Conservation (phyloP, 1,140 invertebrate genomes). For the Sitophilus oryzae region DNA sequence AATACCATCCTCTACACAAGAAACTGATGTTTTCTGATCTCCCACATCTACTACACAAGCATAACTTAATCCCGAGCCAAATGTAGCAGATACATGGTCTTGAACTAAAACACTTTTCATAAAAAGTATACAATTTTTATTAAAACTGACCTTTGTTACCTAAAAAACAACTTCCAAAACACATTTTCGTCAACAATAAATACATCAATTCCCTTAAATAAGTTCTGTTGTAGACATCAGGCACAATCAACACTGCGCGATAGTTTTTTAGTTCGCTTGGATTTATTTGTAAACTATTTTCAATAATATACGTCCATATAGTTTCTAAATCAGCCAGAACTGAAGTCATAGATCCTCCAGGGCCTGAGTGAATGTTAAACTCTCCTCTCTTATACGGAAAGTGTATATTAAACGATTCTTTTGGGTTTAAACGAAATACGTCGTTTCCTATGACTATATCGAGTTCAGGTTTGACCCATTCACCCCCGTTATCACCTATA, state of each 20-base stretch:
- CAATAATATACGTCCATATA: conserved; percentile 81
- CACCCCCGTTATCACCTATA: conserved; percentile 48
- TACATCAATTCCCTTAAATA: conserved; percentile 82
- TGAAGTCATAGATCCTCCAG: conserved; percentile 78
- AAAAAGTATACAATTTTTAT: conserved; percentile 5
- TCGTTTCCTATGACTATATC: conserved; percentile 63
- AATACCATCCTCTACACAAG: conserved; percentile 94
- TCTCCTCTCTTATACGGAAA: conserved; percentile 85
- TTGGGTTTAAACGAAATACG: conserved; percentile 66
- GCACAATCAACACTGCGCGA: conserved; percentile 80
- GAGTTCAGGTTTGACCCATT: conserved; percentile 57
- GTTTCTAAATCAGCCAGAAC: conserved; percentile 78
- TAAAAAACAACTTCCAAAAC: conserved; percentile 86
- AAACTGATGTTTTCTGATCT: conserved; percentile 91
- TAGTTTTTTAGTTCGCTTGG: conserved; percentile 74
- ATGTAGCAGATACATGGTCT: conserved; percentile 89
- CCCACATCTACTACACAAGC: conserved; percentile 95
- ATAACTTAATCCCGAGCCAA: conserved; percentile 84
- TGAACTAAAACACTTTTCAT: conserved; percentile 43
- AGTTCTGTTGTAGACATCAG: conserved; percentile 84
- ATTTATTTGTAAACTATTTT: conserved; percentile 69
- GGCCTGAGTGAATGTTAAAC: conserved; percentile 75
- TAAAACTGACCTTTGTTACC: background rate
- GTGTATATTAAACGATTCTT: conserved; percentile 73
- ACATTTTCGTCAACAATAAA: conserved; percentile 73